phyloP scores from a whole-genome alignment of 53 echinoderm and acorn worm species.

The Paracentrotus lividus region DNA sequence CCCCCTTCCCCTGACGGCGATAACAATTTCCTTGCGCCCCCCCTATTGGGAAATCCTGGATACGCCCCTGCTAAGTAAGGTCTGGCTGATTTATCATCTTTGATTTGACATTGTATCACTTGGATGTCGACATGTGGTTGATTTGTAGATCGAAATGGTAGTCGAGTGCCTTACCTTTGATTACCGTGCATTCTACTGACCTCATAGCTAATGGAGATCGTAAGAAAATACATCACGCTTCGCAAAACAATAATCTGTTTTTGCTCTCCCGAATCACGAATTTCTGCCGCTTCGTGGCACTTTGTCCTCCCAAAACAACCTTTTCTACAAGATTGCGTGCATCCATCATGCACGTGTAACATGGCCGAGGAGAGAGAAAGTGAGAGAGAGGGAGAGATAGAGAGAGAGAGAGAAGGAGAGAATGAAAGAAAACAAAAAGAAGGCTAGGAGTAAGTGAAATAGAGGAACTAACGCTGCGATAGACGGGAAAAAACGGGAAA shows the following conservation, averaged over 20 bases:
- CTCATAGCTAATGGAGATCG: constrained; percentile 59
- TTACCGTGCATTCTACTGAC: constrained; percentile 17
- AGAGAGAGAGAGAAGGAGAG: too few relatives aligned
- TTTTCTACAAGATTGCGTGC: constrained; percentile 43
- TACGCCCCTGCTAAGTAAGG: too few relatives aligned
- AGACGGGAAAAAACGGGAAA: too few relatives aligned
- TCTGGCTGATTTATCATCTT: neutral
- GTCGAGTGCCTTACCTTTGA: constrained; percentile 8
- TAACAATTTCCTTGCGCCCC: too few relatives aligned
- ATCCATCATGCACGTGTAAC: neutral
- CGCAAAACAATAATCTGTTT: constrained; percentile 56
- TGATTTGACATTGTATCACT: constrained; percentile 23
- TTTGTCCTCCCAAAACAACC: constrained; percentile 56
- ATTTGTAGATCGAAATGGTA: constrained; percentile 29
- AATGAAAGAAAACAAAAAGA: neutral
- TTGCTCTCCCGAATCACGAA: constrained; percentile 52
- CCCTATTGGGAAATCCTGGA: too few relatives aligned
- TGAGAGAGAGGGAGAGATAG: neutral
- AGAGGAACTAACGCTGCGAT: too few relatives aligned
- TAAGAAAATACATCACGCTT: constrained; percentile 58
- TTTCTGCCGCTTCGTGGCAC: constrained; percentile 51
- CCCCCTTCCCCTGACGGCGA: too few relatives aligned
- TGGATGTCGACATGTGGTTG: constrained; percentile 25
- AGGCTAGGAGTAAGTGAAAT: neutral
- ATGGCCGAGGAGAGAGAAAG: neutral